Percentiles rank a stretch among this genome's conserved stretches.
These are phyloP conservation scores for Mycalesis mineus DNA, from an alignment of 2,888 invertebrate genomes.

Conservation along the genomic window DNA sequence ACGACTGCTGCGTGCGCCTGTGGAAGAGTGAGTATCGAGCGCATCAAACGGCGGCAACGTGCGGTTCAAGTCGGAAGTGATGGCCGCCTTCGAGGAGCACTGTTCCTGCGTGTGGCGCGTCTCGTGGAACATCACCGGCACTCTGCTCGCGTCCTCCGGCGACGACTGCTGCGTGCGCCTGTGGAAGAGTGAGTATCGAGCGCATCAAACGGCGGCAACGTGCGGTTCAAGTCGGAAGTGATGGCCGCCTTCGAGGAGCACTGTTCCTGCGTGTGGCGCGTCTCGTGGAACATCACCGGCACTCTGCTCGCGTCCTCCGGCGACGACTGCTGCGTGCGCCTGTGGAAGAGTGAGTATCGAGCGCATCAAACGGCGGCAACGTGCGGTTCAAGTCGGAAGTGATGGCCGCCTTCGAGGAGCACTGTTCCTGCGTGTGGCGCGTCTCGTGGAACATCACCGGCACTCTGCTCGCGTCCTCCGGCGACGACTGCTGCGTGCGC, in stretches of 20 bases:
- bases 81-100: too few relatives aligned
- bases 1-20: too few relatives aligned
- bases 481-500: conserved; percentile 96
- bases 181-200: too few relatives aligned
- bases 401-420: conserved; percentile 92
- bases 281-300: conserved; percentile 98
- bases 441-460: conserved; percentile 98
- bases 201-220: conserved; percentile 44
- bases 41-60: too few relatives aligned
- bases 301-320: conserved; percentile 97
- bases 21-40: too few relatives aligned
- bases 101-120: too few relatives aligned
- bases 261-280: conserved; percentile 94
- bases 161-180: too few relatives aligned
- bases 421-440: conserved; percentile 95
- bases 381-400: conserved; percentile 87
- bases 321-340: conserved; percentile 95
- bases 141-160: too few relatives aligned
- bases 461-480: conserved; percentile 95
- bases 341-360: conserved; percentile 89
- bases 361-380: too few relatives aligned
- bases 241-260: conserved; percentile 93
- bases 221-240: conserved; percentile 87
- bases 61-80: too few relatives aligned
- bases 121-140: too few relatives aligned